These are phyloP conservation scores for Setipinna tenuifilis DNA, from an alignment of 2,797 vertebrate species.

Conservation along the genomic window DNA sequence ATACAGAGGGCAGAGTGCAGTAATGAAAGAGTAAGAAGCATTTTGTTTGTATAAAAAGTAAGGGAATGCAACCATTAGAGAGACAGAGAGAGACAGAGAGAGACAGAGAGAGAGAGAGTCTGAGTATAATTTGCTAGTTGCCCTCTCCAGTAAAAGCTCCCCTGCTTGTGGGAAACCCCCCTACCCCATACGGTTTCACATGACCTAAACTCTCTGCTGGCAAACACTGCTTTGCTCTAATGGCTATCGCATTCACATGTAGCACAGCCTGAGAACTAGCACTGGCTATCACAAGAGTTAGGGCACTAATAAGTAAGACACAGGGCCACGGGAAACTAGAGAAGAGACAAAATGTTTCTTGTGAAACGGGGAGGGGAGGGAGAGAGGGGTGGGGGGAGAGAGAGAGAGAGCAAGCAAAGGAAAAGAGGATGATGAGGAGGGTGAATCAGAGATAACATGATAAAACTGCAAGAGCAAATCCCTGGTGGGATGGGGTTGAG, in stretches of 20 bases:
- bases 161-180: slow-evolving; percentile 1
- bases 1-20: not conserved
- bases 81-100: not conserved
- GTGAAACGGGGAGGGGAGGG: not conserved
- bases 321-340: not conserved
- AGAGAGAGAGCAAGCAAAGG: not conserved
- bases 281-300: not conserved
- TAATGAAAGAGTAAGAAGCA: slow-evolving; percentile 47
- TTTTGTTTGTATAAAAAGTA: not conserved
- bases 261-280: too few species aligned
- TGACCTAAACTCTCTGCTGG: slow-evolving; percentile 2
- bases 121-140: not conserved
- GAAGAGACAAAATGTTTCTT: not conserved
- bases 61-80: too few species aligned
- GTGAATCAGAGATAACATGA: slow-evolving; percentile 1
- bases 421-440: not conserved
- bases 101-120: not conserved
- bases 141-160: not conserved
- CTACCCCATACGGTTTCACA: not conserved
- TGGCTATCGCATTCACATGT: not conserved
- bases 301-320: not conserved
- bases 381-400: not conserved
- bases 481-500: not conserved
- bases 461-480: not conserved
- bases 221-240: not conserved